Conservation (phyloP, 2,113 vertebrate species). For the Hypocryptadius cinnamomeus region DNA sequence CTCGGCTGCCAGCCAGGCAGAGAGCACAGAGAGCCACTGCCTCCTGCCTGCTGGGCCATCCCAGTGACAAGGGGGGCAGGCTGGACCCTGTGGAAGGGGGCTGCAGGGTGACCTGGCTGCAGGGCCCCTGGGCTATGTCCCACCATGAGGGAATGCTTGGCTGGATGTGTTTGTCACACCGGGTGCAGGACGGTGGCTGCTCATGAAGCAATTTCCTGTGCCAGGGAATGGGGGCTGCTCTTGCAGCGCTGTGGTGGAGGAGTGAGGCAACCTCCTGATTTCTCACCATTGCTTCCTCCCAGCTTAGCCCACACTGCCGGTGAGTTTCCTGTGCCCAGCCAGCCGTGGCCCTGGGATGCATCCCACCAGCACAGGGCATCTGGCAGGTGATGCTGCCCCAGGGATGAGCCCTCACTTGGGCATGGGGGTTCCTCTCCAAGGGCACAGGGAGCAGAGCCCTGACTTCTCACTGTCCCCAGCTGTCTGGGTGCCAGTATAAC, state of each 20-base stretch:
- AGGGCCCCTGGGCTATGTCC: not conserved
- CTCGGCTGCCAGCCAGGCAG: rapidly evolving
- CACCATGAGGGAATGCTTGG: rapidly evolving
- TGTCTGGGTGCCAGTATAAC: not conserved
- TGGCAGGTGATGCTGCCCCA: not conserved
- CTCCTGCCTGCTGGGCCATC: not conserved
- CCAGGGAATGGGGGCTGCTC: not conserved
- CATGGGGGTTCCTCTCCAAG: not conserved
- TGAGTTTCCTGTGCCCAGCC: not conserved
- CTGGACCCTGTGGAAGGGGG: not conserved
- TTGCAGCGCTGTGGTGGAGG: not conserved
- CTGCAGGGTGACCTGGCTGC: not conserved
- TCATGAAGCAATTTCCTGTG: conserved; percentile 27
- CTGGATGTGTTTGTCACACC: not conserved
- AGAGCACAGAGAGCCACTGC: not conserved
- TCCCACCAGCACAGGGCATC: not conserved
- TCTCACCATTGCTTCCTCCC: not conserved
- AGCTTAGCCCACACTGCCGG: rapidly evolving
- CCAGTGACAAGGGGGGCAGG: not conserved
- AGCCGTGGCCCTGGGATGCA: rapidly evolving
- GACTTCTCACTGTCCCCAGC: not conserved
- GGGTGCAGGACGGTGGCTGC: rapidly evolving
- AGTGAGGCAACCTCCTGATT: conserved; percentile 7
- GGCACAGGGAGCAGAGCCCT: not conserved
- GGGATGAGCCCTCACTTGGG: not conserved